phyloP scores from a whole-genome alignment of 2,797 vertebrate genomes.

The Sebastes umbrosus region DNA sequence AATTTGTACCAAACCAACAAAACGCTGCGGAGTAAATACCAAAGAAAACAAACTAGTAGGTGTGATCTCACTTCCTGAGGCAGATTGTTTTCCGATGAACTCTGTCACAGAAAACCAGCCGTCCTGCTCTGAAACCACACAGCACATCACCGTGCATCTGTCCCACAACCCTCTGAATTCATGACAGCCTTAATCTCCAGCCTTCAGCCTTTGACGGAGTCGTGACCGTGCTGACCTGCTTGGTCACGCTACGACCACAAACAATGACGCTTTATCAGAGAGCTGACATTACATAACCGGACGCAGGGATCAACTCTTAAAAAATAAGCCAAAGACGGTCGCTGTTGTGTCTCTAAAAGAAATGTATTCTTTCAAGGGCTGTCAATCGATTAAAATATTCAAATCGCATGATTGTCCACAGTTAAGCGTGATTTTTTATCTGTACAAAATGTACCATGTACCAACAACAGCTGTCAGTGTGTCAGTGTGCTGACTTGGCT shows the following conservation, averaged over 20 bases:
- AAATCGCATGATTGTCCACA: fast-evolving
- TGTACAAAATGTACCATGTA: neutral
- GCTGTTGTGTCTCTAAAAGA: neutral
- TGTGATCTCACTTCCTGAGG: neutral
- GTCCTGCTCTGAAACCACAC: slow-evolving; percentile 31
- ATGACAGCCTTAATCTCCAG: slow-evolving; percentile 46
- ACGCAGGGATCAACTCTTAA: neutral
- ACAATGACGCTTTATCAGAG: slow-evolving; percentile 48
- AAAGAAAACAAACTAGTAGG: neutral
- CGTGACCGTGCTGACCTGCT: slow-evolving; percentile 49
- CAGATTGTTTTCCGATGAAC: neutral
- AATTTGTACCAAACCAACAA: neutral
- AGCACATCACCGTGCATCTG: slow-evolving; percentile 28
- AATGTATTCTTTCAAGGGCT: neutral
- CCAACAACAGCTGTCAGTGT: too few species aligned
- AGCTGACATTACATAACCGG: slow-evolving; percentile 22
- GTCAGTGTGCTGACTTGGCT: too few species aligned
- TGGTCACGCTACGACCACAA: slow-evolving; percentile 24
- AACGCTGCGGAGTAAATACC: neutral
- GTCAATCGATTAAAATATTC: too few species aligned
- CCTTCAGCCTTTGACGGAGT: slow-evolving; percentile 48
- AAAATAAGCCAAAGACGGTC: neutral
- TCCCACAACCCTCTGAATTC: slow-evolving; percentile 36
- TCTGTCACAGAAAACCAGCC: too few species aligned
- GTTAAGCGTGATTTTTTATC: too few species aligned